Base-by-base conservation (phyloP, 2,888 invertebrate species). In the Protonemura montana region DNA sequence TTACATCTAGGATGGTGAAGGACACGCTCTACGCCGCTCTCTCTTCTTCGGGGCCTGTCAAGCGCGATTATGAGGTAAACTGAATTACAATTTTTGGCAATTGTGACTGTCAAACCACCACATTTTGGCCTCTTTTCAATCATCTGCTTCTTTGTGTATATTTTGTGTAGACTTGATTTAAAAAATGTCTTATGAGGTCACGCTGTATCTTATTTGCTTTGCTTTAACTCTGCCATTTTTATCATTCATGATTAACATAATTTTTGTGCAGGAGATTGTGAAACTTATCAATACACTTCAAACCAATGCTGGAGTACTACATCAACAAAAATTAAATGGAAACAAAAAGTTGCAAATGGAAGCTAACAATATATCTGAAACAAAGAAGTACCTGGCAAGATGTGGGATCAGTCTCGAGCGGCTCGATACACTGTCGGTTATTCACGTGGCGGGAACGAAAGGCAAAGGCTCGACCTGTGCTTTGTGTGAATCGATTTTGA, bases 381-480 rank as follows among this genome's bases (percentile, higher is more conserved):
- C 89, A 6, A 87, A 87, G 25, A 94, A 93, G 87, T 96, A 94
- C 91, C 91, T 95, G 85, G 88, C 89, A 85, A 93, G 95, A 87
- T 94, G 93, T 76, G 97, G 96, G 27, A 90, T 97, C 0, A 91
- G 92, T 0, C 88, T 95, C 27, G 92, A 94, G 0, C 94, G 94
- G 88, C 91, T 98, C 86, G 95, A 97, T 89, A 92, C 93, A 86
- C 91, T 98, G 26, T 95, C 97, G 86, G 94, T 98, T 78, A 98
- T 99, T 90, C 99, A 99, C 92, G 95, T 99, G 6, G 95, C 98
- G 87, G 99, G 99, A 13, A 99, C 99, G 0, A 99, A 99, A 92
- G 99, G 99, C 85, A 99, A 99, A 94, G 97, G 97, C 28, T 98
- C 98, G 26, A 98, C 98, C 0, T 98, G 98, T 90, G 98, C 98